Percentiles rank a stretch among this genome's conserved stretches.
These are phyloP conservation scores for Peromyscus californicus DNA, from an alignment of 2,113 vertebrate genomes.

Conservation along the genomic window DNA sequence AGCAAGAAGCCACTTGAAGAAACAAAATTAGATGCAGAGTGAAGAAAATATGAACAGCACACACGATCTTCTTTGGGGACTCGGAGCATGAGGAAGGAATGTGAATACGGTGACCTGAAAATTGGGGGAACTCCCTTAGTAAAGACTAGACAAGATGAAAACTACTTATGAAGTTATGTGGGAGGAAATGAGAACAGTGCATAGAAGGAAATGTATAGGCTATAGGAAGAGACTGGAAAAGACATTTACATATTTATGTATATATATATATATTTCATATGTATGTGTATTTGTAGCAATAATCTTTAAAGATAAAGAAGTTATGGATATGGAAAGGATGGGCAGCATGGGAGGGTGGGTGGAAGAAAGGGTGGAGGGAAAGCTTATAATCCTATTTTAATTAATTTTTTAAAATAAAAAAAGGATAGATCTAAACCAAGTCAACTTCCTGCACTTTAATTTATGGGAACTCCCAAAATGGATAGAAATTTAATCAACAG, in stretches of 20 bases:
- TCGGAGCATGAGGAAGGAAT: not conserved
- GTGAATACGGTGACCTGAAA: not conserved
- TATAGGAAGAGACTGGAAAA: not conserved
- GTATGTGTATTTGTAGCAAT: not conserved
- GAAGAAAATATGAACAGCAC: not conserved
- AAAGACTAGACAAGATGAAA: not conserved
- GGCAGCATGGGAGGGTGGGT: not conserved
- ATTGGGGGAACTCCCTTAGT: not conserved
- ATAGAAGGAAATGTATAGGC: not conserved
- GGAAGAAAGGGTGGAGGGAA: not conserved
- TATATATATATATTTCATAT: not conserved
- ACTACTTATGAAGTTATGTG: not conserved
- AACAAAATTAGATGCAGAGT: not conserved
- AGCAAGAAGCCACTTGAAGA: not conserved
- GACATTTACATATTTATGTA: not conserved
- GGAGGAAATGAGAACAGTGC: not conserved
- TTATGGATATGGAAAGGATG: not conserved
- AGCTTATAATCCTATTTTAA: not conserved
- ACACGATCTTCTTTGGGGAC: not conserved
- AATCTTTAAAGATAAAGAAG: not conserved
- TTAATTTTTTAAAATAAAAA: not conserved
- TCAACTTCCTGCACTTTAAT: not conserved
- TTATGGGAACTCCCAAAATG: not conserved
- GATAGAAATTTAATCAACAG: not conserved
- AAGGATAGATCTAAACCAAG: not conserved